Percentiles rank a stretch among this genome's conserved stretches.
phyloP scores from a whole-genome alignment of 2,797 vertebrate species.

The Peromyscus aztecus region DNA sequence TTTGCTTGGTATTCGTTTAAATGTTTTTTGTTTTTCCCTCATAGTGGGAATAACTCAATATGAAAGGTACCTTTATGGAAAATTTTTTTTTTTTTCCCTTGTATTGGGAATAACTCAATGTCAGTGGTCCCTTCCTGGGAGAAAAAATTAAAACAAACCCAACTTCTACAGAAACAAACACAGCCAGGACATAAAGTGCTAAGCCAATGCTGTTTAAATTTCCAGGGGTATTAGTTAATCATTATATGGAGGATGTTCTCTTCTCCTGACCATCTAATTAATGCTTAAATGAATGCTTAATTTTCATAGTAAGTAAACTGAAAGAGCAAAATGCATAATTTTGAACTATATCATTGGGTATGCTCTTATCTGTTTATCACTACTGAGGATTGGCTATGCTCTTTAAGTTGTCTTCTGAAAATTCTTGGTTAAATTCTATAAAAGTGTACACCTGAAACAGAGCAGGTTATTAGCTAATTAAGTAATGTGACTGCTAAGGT shows the following conservation, averaged over 20 bases:
- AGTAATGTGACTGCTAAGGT: too few relatives aligned
- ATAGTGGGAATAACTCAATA: background rate
- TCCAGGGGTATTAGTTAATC: background rate
- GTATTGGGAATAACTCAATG: background rate
- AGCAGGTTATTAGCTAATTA: too few relatives aligned
- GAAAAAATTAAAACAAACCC: background rate
- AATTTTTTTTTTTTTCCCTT: background rate
- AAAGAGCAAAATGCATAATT: background rate
- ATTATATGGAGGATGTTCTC: background rate
- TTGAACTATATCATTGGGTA: background rate
- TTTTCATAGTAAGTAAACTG: background rate
- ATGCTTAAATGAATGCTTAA: background rate
- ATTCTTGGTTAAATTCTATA: too few relatives aligned
- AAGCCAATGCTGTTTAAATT: background rate
- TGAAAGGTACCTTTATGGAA: background rate
- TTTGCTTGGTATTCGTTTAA: background rate
- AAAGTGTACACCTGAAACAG: too few relatives aligned
- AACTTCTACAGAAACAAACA: background rate
- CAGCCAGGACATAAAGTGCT: background rate
- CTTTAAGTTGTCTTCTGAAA: too few relatives aligned
- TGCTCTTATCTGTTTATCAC: background rate
- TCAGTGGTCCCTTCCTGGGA: background rate
- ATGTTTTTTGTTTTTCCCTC: background rate
- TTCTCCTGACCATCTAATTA: background rate
- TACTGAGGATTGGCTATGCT: background rate